A percentile compares a stretch with the other conserved stretches of the same genome.
Evolutionary conservation across 2,113 vertebrate genomes (phyloP).

Genomic region (Oncorhynchus clarkii): DNA sequence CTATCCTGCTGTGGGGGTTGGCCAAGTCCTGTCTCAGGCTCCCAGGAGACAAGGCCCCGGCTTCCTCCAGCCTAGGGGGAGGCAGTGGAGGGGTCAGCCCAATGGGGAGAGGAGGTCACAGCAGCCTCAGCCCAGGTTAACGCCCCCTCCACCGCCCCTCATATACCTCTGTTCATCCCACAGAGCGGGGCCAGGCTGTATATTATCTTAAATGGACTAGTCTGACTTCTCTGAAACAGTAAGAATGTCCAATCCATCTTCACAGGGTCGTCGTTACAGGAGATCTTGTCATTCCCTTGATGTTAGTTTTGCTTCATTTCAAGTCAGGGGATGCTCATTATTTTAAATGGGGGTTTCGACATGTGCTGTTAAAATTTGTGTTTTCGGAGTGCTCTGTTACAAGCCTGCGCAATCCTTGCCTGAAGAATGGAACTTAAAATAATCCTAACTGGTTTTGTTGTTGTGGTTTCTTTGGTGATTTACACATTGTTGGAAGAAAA

Average conservation of each 20-base stretch:
- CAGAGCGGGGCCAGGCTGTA: constrained; percentile 8
- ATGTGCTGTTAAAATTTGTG: constrained; percentile 46
- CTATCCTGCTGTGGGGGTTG: constrained; percentile 30
- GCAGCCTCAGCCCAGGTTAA: constrained; percentile 1
- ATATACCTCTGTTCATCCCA: constrained; percentile 19
- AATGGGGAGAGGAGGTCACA: constrained; percentile 32
- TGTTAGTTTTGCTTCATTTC: constrained; percentile 28
- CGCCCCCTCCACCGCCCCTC: background rate
- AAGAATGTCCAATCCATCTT: constrained; percentile 32
- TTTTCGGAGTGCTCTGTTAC: constrained; percentile 34
- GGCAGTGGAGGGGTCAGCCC: constrained; percentile 34
- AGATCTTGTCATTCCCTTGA: constrained; percentile 21
- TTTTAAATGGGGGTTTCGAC: constrained; percentile 39
- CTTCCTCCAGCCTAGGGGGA: constrained; percentile 38
- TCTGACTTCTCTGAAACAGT: constrained; percentile 26
- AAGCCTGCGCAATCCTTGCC: constrained; percentile 32
- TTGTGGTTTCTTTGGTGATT: constrained; percentile 56
- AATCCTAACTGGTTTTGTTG: constrained; percentile 42
- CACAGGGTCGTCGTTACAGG: constrained; percentile 13
- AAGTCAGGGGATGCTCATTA: constrained; percentile 25
- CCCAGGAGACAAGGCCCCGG: constrained; percentile 22
- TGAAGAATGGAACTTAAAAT: constrained; percentile 58
- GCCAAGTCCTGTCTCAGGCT: constrained; percentile 31
- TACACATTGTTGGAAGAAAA: constrained; percentile 32
- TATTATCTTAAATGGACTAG: constrained; percentile 36